These are phyloP conservation scores for Drosophila lowei DNA, from an alignment of 1,140 invertebrate species.

Conservation along the genomic window DNA sequence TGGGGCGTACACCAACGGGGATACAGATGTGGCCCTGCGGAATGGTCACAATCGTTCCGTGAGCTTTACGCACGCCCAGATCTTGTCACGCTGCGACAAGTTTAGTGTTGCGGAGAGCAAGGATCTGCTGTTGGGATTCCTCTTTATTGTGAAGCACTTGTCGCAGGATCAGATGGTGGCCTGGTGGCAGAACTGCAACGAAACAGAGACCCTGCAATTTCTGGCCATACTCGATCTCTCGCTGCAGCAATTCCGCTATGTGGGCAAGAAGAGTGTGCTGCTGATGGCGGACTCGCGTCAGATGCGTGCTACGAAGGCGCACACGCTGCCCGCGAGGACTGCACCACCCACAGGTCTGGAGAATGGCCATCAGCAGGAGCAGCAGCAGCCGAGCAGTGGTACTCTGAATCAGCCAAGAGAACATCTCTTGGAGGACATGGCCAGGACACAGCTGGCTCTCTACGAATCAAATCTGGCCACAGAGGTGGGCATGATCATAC, in stretches of 20 bases:
- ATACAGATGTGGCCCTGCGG: conserved; percentile 68
- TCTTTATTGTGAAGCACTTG: conserved; percentile 95
- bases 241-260: conserved; percentile 94
- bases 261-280: conserved; percentile 90
- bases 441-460: conserved; percentile 80
- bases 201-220: conserved; percentile 76
- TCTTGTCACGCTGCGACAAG: conserved; percentile 88
- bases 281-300: conserved; percentile 83
- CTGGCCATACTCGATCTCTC: conserved; percentile 84
- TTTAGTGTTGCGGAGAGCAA: conserved; percentile 86
- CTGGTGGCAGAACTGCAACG: conserved; percentile 93
- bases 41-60: conserved; percentile 84
- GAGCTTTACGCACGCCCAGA: conserved; percentile 85
- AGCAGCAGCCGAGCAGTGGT: conserved; percentile 83
- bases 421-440: conserved; percentile 83
- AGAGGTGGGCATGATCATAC: conserved; percentile 93
- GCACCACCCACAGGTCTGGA: conserved; percentile 42
- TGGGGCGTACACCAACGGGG: conserved; percentile 76
- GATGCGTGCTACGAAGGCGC: conserved; percentile 39
- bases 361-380: conserved; percentile 88
- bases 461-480: conserved; percentile 94
- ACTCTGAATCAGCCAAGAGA: conserved; percentile 85
- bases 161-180: conserved; percentile 93
- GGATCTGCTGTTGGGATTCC: conserved; percentile 94
- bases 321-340: conserved; percentile 60